phyloP scores from a whole-genome alignment of 2,113 vertebrate species.

The Oenanthe melanoleuca region DNA sequence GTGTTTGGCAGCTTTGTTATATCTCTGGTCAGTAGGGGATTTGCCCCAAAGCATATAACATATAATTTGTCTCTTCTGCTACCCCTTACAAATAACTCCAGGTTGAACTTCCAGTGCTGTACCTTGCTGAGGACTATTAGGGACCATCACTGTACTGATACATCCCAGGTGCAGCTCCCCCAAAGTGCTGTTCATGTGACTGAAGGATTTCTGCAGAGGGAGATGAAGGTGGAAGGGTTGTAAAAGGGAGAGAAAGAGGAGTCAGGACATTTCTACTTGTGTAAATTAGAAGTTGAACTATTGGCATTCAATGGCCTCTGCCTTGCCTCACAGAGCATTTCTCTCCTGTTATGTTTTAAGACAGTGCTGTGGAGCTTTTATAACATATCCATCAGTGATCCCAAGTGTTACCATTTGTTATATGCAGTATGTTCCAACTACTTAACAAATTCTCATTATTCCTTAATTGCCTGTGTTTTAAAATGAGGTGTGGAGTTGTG shows the following conservation, averaged over 20 bases:
- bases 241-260: neutral
- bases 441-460: constrained; percentile 37
- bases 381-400: neutral
- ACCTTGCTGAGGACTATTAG: neutral
- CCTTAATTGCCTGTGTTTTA: constrained; percentile 42
- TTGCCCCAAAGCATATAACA: neutral
- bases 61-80: neutral
- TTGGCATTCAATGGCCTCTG: neutral
- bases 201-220: neutral
- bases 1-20: neutral
- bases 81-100: neutral
- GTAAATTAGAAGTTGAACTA: neutral
- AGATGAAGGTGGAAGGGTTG: neutral
- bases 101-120: neutral
- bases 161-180: neutral
- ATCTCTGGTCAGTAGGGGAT: neutral
- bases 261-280: neutral
- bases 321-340: neutral
- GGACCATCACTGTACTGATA: neutral
- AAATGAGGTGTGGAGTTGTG: constrained; percentile 45
- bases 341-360: neutral
- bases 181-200: neutral
- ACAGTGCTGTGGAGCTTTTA: neutral
- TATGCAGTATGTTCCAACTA: neutral
- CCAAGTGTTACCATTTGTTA: neutral